Conservation (phyloP, 2,888 invertebrate genomes). For the Ennomos fuscantarius region DNA sequence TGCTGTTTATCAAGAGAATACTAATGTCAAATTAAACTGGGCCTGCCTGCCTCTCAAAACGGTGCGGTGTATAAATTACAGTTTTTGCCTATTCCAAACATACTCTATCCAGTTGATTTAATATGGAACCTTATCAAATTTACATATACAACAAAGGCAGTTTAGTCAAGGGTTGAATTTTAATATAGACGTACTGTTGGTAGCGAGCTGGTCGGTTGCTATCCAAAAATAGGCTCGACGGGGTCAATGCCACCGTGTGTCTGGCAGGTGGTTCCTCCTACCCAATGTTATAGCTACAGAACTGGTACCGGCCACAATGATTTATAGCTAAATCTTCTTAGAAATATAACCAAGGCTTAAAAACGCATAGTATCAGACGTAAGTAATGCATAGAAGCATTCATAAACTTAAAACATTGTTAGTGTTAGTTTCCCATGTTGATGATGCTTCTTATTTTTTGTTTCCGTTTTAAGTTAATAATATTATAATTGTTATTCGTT, state of each 20-base stretch:
- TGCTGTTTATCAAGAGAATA: too few species aligned
- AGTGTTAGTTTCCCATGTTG: too few species aligned
- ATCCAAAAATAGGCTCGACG: conserved; percentile 46
- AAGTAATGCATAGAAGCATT: neutral
- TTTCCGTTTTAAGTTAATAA: too few species aligned
- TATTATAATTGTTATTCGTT: too few species aligned
- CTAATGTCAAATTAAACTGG: too few species aligned
- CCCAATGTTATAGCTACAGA: conserved; percentile 36
- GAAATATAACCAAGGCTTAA: conserved; percentile 12
- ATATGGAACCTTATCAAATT: conserved; percentile 39
- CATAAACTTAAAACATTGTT: too few species aligned
- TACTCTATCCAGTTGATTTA: conserved; percentile 29
- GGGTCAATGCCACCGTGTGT: conserved; percentile 50
- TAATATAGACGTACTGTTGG: conserved; percentile 37
- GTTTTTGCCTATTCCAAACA: conserved; percentile 31
- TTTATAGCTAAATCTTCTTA: conserved; percentile 20
- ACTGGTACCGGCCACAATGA: conserved; percentile 23
- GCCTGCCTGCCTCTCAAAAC: neutral
- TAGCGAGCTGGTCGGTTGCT: conserved; percentile 39
- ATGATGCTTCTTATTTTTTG: too few species aligned
- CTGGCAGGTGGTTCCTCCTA: conserved; percentile 39
- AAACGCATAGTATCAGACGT: neutral
- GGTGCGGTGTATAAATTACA: neutral
- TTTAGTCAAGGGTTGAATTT: conserved; percentile 44
- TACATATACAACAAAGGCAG: conserved; percentile 39